A percentile compares a stretch with the other conserved stretches of the same genome.
Evolutionary conservation across 2,888 invertebrate genomes (phyloP).

Genomic region (Pyrochroa serraticornis): DNA sequence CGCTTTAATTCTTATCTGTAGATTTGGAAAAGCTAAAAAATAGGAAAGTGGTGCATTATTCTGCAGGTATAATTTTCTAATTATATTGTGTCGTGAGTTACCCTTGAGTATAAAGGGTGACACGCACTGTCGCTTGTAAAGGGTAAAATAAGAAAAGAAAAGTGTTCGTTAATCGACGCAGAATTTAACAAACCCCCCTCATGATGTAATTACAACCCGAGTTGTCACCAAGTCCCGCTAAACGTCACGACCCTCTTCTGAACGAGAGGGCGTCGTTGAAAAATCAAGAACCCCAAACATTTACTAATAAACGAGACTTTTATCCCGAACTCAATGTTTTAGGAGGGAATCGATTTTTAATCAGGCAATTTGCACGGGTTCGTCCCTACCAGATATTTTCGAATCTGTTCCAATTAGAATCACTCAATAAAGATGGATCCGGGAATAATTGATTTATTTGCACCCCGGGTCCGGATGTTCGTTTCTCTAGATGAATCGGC

Average conservation of each 20-base stretch:
- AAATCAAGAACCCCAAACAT: constrained; percentile 1
- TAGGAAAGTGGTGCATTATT: too few species aligned
- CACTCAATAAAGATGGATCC: not conserved
- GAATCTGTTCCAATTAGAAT: not conserved
- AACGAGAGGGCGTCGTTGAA: constrained; percentile 7
- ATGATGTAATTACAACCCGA: constrained; percentile 27
- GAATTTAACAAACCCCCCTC: constrained; percentile 29
- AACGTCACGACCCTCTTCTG: constrained; percentile 17
- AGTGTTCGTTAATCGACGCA: constrained; percentile 28
- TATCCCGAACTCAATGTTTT: not conserved
- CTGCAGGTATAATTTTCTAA: too few species aligned
- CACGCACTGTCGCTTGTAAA: not conserved
- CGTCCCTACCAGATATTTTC: not conserved
- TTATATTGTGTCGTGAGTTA: not conserved
- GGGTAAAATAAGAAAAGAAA: constrained; percentile 7
- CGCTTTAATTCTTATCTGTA: too few species aligned
- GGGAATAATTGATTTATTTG: too few species aligned
- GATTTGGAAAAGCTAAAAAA: too few species aligned
- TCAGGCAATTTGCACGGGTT: constrained; percentile 9
- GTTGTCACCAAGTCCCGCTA: constrained; percentile 2
- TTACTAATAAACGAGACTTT: constrained; percentile 7
- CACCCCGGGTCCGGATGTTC: too few species aligned
- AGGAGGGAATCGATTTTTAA: constrained; percentile 10
- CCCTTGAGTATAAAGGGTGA: not conserved
- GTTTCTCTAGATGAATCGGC: too few species aligned